Base-by-base conservation (phyloP, 1,140 invertebrate species). In the Drosophila chauvacae region DNA sequence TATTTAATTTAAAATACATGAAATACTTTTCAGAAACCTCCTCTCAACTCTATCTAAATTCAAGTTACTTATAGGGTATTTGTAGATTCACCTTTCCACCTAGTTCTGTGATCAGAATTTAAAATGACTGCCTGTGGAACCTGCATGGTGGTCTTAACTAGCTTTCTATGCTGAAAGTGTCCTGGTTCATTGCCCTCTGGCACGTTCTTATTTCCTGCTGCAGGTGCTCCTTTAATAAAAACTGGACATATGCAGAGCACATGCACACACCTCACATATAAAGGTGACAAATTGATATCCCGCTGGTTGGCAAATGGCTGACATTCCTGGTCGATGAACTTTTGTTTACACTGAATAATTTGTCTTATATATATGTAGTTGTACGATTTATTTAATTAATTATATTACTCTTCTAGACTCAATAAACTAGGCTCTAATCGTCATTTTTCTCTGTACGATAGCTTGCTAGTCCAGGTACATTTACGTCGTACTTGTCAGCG, bases 131-230 rank as follows among this genome's bases (percentile, higher is more conserved):
- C 14, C 4, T 14, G 6, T 28, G 4, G 0, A n/a, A 26, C n/a
- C 33, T 39, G 18, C 55, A 2, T n/a, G n/a, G 30, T 3, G n/a
- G 42, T 13, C 33, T 47, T 47, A 7, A 3, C 58, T 48, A 37
- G 42, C 18, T 65, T 69, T 35, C 39, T 14, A 14, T 55, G 11
- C 37, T 37, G 14, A 18, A 33, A 9, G n/a, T 48, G 50, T 60
- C 66, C 37, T 41, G 42, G 70, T 60, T 60, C 66, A 37, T 60
- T 72, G 69, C 37, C 39, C 68, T 23, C n/a, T 18, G 37, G 16
- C 69, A 72, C 66, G 66, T 72, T 30, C 33, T 3, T 14, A 42
- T 28, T 42, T 72, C 69, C 69, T 72, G 53, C 14, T 72, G 44
- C 53, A 72, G 37, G 37, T 72, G n/a, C 23, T 33, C 28, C 45